phyloP scores from a whole-genome alignment of 2,797 vertebrate genomes.

The Moxostoma hubbsi region DNA sequence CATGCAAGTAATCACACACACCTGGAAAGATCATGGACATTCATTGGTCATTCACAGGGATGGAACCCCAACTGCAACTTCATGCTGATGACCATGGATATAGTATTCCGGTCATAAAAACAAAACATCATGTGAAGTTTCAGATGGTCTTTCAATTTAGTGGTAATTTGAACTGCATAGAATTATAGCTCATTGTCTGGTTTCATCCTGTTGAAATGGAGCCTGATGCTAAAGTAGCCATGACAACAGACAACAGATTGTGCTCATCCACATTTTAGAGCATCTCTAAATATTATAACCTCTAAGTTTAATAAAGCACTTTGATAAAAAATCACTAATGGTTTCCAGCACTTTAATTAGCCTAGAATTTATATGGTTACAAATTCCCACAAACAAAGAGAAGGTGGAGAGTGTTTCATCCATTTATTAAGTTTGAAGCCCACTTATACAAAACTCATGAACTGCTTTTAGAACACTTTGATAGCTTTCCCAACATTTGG shows the following conservation, averaged over 20 bases:
- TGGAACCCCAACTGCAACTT: no score
- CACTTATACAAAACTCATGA: conserved; percentile 82
- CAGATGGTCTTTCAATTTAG: not conserved
- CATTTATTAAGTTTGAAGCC: conserved; percentile 83
- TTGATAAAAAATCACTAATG: not conserved
- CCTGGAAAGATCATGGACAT: no score
- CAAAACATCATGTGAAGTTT: not conserved
- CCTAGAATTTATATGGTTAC: conserved; percentile 17
- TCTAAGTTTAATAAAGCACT: conserved; percentile 10
- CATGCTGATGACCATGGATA: not conserved
- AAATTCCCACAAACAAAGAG: conserved; percentile 22
- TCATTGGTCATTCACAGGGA: no score
- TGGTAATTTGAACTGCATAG: not conserved
- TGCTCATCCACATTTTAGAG: conserved; percentile 8
- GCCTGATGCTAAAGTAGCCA: conserved; percentile 32
- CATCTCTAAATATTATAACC: not conserved
- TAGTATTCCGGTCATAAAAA: conserved; percentile 13
- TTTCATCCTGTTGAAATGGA: not conserved
- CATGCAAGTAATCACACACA: no score
- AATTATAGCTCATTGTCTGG: conserved; percentile 16
- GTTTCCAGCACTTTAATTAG: conserved; percentile 15
- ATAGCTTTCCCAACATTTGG: conserved; percentile 66
- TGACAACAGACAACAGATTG: conserved; percentile 27
- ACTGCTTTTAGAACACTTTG: conserved; percentile 77
- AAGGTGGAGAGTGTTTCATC: conserved; percentile 61